phyloP scores from a whole-genome alignment of 2,888 invertebrate species.

The Neria commutata region DNA sequence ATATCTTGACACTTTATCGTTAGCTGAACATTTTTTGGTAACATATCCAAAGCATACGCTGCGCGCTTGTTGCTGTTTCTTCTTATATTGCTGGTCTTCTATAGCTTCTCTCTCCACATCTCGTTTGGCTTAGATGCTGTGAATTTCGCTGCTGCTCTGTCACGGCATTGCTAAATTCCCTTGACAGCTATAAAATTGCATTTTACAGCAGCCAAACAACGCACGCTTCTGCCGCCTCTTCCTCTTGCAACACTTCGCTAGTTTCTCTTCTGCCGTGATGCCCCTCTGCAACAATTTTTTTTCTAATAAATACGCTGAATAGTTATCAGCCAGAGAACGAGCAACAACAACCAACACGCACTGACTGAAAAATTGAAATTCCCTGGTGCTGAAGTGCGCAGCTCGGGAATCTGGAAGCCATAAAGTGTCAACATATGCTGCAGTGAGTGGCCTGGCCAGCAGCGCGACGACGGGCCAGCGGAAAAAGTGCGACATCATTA shows the following conservation, averaged over 20 bases:
- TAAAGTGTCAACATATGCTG: too few relatives aligned
- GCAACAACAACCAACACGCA: neutral
- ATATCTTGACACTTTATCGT: constrained; percentile 56
- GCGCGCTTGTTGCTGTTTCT: neutral
- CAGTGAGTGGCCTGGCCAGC: neutral
- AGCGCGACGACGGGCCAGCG: neutral
- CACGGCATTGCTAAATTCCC: constrained; percentile 51
- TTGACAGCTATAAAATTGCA: constrained; percentile 61
- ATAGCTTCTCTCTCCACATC: too few relatives aligned
- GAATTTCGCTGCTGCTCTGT: neutral
- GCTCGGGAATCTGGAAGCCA: too few relatives aligned
- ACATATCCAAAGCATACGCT: neutral
- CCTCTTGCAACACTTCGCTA: neutral
- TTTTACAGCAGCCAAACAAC: constrained; percentile 48
- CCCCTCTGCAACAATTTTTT: neutral
- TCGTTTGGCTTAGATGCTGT: too few relatives aligned
- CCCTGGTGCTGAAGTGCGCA: constrained; percentile 29
- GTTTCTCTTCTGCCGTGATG: neutral
- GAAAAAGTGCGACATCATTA: constrained; percentile 52
- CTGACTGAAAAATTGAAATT: constrained; percentile 44
- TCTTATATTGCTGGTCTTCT: neutral
- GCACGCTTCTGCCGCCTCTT: neutral
- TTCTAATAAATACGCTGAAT: constrained; percentile 7
- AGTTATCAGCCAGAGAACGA: neutral
- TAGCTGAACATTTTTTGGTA: constrained; percentile 42